These are phyloP conservation scores for Caenorhabditis panamensis DNA, from an alignment of 2,888 invertebrate genomes.

Conservation along the genomic window DNA sequence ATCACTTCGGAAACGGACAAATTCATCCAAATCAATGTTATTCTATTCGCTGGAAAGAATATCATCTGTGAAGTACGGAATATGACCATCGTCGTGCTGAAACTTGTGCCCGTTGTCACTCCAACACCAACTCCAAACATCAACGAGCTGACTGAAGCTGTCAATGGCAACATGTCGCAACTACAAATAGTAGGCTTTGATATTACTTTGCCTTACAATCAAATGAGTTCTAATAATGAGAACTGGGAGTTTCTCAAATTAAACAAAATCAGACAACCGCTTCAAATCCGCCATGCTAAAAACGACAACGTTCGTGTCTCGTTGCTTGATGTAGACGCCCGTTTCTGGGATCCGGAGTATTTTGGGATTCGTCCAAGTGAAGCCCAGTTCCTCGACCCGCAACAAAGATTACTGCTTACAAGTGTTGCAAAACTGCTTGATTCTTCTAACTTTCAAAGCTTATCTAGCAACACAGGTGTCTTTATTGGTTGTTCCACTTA, in stretches of 20 bases:
- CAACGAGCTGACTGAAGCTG: slow-evolving; percentile 1
- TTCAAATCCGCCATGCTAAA: slow-evolving; percentile 21
- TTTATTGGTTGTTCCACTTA: slow-evolving; percentile 88
- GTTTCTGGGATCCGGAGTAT: slow-evolving; percentile 81
- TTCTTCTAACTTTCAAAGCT: slow-evolving; percentile 84
- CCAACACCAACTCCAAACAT: slow-evolving; percentile 38
- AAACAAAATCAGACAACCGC: slow-evolving; percentile 34
- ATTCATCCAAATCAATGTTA: slow-evolving; percentile 68
- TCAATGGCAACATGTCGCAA: slow-evolving; percentile 18
- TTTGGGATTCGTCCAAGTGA: slow-evolving; percentile 81
- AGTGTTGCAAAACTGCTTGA: slow-evolving; percentile 83
- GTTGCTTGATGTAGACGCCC: slow-evolving; percentile 60
- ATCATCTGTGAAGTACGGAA: slow-evolving; percentile 62
- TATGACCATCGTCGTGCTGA: slow-evolving; percentile 64
- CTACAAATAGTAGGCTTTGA: slow-evolving; percentile 61
- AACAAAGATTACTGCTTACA: slow-evolving; percentile 87
- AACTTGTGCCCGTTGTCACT: slow-evolving; percentile 17
- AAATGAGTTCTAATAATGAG: slow-evolving; percentile 31
- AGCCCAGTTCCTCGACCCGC: slow-evolving; percentile 89
- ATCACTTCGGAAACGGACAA: slow-evolving; percentile 67
- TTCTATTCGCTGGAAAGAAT: slow-evolving; percentile 34
- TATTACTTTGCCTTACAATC: slow-evolving; percentile 52
- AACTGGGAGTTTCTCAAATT: slow-evolving; percentile 58
- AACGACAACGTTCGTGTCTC: slow-evolving; percentile 16
- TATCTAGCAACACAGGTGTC: slow-evolving; percentile 92